Base-by-base conservation (phyloP, 2,888 invertebrate genomes). In the Eulithis prunata region DNA sequence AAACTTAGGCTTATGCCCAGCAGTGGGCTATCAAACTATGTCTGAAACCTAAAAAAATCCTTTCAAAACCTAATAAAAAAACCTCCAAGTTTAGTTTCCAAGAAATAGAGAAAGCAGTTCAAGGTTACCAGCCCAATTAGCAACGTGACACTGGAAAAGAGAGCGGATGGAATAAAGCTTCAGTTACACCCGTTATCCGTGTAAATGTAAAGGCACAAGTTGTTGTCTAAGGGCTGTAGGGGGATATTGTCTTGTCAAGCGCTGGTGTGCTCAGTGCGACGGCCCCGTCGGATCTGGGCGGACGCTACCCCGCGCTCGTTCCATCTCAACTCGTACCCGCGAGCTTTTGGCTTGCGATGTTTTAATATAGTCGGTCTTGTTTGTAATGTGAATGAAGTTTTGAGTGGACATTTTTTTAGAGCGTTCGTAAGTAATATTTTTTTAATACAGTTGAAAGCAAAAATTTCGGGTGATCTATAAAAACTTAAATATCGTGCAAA, bases 161-260 rank as follows among this genome's bases (percentile, higher is more conserved):
- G 81, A 80, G 78, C 73, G 80, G 76, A 74, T 76, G 73, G 87
- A 84, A 88, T 88, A 90, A 90, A 87, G 86, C 85, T 84, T 82
- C 55, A 78, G 84, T 87, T 82, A 86, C 82, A 78, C 74, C 82
- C 78, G 84, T 88, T 88, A 87, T 85, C 83, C 85, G 82, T 85
- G 84, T 84, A 84, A 90, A 82, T 85, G 84, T 84, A 84, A 90
- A 88, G 86, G 89, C 89, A 83, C 86, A 86, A 89, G 87, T 89
- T 88, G 87, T 89, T 88, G 85, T 89, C 86, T 87, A 81, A 87
- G 88, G 85, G 86, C 84, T 85, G 80, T 84, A 84, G 78, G 84
- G 84, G 88, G 91, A 91, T 89, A 91, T 91, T 90, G 91, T 90
- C 90, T 91, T 87, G 90, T 89, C 87, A 89, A 87, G 89, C 85